Conservation (phyloP, 2,113 vertebrate species). For the Mastomys coucha region DNA sequence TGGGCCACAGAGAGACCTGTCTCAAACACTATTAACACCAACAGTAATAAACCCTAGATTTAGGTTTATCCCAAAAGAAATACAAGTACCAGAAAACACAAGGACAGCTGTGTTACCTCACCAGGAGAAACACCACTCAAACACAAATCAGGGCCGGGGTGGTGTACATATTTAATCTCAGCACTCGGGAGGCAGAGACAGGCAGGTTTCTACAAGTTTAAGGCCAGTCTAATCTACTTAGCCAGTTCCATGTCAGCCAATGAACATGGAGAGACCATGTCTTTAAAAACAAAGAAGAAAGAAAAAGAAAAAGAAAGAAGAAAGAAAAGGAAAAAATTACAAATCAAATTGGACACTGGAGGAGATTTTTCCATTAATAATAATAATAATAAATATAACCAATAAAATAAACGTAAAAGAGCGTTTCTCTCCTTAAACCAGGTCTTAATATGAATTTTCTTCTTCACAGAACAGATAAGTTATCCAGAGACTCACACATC, state of each 20-base stretch:
- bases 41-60: not conserved
- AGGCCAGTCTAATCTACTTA: not conserved
- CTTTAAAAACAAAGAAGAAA: not conserved
- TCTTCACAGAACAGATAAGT: conserved; percentile 20
- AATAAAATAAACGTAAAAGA: not conserved
- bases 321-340: not conserved
- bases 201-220: not conserved
- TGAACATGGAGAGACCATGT: not conserved
- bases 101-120: conserved; percentile 32
- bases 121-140: conserved; percentile 45
- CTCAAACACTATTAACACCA: not conserved
- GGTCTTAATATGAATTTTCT: conserved; percentile 19
- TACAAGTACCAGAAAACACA: conserved; percentile 39
- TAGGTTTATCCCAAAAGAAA: conserved; percentile 41
- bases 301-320: not conserved
- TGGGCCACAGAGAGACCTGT: not conserved
- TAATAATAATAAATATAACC: not conserved
- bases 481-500: not conserved
- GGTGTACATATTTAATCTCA: not conserved
- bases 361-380: not conserved
- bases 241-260: too few relatives aligned
- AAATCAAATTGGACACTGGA: not conserved
- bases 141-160: not conserved
- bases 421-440: conserved; percentile 5
- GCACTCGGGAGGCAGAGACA: not conserved